These are phyloP conservation scores for Trachops cirrhosus DNA, from an alignment of 2,797 vertebrate species.

Conservation along the genomic window DNA sequence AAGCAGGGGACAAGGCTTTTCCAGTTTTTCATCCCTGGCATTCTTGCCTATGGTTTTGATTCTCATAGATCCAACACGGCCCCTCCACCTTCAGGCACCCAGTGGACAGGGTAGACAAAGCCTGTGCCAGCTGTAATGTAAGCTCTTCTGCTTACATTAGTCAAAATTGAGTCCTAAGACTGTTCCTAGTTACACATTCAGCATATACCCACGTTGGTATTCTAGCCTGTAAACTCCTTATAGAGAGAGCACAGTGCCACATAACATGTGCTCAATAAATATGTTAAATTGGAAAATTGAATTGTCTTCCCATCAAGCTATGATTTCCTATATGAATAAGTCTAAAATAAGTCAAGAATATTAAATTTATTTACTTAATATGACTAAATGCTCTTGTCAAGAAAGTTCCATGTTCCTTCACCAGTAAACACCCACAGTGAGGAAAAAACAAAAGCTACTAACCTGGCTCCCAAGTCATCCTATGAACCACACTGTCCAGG, in stretches of 20 bases:
- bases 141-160: background rate
- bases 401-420: background rate
- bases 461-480: conserved; percentile 50
- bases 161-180: background rate
- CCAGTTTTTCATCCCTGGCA: background rate
- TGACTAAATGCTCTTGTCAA: background rate
- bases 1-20: background rate
- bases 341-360: background rate
- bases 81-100: background rate
- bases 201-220: background rate
- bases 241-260: background rate
- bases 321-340: background rate
- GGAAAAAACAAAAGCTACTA: background rate
- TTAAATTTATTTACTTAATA: background rate
- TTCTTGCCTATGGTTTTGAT: background rate
- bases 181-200: background rate
- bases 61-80: background rate
- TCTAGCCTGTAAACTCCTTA: background rate
- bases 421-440: background rate
- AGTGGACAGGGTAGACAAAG: background rate
- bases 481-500: background rate
- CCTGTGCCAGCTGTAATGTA: background rate
- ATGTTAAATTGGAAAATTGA: background rate
- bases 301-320: background rate
- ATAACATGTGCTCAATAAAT: background rate